Evolutionary conservation across 2,797 vertebrate species (phyloP), one percentile per base, ranked within the genome.

Genomic region (Acipenser ruthenus): DNA sequence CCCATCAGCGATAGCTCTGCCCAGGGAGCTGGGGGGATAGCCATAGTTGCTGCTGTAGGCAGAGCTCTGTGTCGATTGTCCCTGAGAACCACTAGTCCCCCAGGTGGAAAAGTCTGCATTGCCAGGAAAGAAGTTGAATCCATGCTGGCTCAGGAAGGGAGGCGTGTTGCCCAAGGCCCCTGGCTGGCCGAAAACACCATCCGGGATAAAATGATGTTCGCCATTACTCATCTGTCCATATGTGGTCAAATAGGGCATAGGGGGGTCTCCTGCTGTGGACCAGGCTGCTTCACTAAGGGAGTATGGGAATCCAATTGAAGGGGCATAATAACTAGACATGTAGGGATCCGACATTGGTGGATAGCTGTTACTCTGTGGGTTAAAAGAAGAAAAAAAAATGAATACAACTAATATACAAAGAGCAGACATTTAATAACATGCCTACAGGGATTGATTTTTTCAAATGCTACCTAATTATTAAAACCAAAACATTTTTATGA

Each of bases 191-290:
- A 99, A 99, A 63, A 99, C 95, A 72, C 96, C 96, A 4, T 99
- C 97, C 0, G 97, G 95, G 87, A 99, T 95, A 85, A 96, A 99
- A 86, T 99, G 97, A 71, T 97, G 96, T 82, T 99, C 96, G 65
- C 97, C 97, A 75, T 99, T 99, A 90, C 96, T 98, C 95, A 99
- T 98, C 85, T 99, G 97, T 94, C 96, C 97, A 85, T 99, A 99
- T 60, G 95, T 94, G 78, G 96, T 94, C 79, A 99, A 88, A 88
- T 99, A 99, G 78, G 97, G 94, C 93, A 99, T 97, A 48, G 97
- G 96, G 69, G 96, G 95, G 82, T 99, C 96, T 67, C 97, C 96
- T 53, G 91, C 97, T 63, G 97, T 99, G 72, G 97, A 99, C 97
- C 97, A 99, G 69, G 97, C 93, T 74, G 96, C 95, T 86, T 99